These are phyloP conservation scores for Rhabdomys pumilio DNA, from an alignment of 2,797 vertebrate species.

Conservation along the genomic window DNA sequence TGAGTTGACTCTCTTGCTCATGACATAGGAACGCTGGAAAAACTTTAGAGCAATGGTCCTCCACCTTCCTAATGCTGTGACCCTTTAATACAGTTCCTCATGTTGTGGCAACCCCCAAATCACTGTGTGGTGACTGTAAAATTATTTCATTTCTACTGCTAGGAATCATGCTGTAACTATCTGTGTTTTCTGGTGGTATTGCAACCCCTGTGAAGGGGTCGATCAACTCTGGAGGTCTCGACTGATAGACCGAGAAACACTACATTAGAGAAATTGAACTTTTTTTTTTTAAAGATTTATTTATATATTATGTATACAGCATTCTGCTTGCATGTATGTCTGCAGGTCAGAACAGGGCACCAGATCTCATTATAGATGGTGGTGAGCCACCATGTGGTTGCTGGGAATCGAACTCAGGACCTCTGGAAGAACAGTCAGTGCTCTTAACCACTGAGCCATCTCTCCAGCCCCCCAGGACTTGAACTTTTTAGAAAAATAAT, in stretches of 20 bases:
- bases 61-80: not conserved
- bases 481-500: not conserved
- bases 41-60: not conserved
- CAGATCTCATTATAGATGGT: too few relatives aligned
- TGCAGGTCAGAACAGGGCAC: too few relatives aligned
- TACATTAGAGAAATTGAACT: not conserved
- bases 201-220: not conserved
- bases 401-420: too few relatives aligned
- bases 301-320: too few relatives aligned
- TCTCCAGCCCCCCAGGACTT: not conserved
- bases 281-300: too few relatives aligned
- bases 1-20: not conserved
- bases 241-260: not conserved
- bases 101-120: not conserved
- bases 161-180: not conserved
- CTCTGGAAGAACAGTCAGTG: too few relatives aligned
- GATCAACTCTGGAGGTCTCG: not conserved
- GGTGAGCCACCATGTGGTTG: too few relatives aligned
- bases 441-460: too few relatives aligned
- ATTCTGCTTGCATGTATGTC: too few relatives aligned
- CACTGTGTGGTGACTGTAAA: not conserved
- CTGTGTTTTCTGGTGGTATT: not conserved
- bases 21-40: not conserved
- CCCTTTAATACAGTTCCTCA: not conserved
- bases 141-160: not conserved